Evolutionary conservation across 1,140 invertebrate species (phyloP), one percentile per base, ranked within the genome.

Genomic region (Drosophila sturtevanti): DNA sequence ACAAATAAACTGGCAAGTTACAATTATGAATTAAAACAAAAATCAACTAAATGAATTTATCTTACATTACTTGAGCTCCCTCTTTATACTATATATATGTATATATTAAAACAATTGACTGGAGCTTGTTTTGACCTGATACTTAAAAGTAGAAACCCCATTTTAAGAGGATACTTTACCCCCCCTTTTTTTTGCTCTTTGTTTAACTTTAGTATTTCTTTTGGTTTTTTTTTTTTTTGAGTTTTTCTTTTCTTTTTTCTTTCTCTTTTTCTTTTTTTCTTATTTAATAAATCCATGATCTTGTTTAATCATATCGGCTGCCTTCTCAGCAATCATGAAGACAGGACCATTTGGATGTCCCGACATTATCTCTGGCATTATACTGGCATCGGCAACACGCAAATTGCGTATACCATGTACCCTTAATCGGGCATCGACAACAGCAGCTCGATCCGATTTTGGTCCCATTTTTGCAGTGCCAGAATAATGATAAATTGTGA

Each of bases 401-500:
- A 97, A 89, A 55, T 94, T 93, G 48, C 93, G 92, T 10, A 97
- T 91, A 1, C 96, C 96, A 71, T 95, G 93, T 0, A 97, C 95
- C 65, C 93, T 92, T 54, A 97, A 91, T 72, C 94, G 93, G 0
- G 95, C 93, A 92, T 96, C 94, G 0, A 97, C 96, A 0, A 97
- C 96, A 4, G 96, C 94, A 0, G 93, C 92, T 3, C 93, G 92
- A 90, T 97, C 96, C 2, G 80, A 92, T 12, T 79, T 67, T 0
- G 95, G 94, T 0, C 96, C 97, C 97, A 98, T 98, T 92, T 97
- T 97, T 85, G 96, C 96, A 0, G 97, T 97, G 0, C 97, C 96
- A 1, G 94, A 94, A 22, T 95, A 95, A 89, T 98, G 96, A 77
- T 95, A 96, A 52, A 97, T 95, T 0, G 95, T 96, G 21, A 94